Evolutionary conservation across 2,888 invertebrate species (phyloP), one percentile per base, ranked within the genome.

Genomic region (Scaptomyza flava): DNA sequence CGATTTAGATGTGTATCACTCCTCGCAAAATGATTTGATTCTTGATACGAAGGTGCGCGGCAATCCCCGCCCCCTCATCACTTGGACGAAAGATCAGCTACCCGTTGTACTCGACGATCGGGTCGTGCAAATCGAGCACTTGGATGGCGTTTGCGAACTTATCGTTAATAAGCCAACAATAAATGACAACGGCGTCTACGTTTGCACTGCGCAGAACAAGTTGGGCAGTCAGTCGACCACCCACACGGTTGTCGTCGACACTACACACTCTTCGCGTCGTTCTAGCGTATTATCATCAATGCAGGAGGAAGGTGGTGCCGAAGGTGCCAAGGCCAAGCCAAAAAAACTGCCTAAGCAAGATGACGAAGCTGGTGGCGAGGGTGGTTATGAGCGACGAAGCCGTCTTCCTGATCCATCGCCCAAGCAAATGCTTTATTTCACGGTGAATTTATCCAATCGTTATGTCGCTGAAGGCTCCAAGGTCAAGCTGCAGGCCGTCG

Each of bases 21-120:
- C 94, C 77, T 93, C 94, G 31, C 95, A 95, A 87, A 95, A 96
- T 90, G 96, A 96, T 91, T 91, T 97, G 58, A 93, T 95, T 48
- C 92, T 97, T 72, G 96, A 96, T 91, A 97, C 97, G 90, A 96
- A 95, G 79, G 94, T 96, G 34, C 93, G 96, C 61, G 95, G 96
- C 43, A 94, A 95, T 87, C 94, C 95, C 0, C 95, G 96, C 69
- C 95, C 96, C 54, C 93, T 93, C 46, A 93, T 96, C 33, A 93
- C 94, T 68, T 97, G 97, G 97, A 94, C 94, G 71, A 96, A 95
- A 91, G 95, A 97, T 91, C 95, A 50, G 89, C 93, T 79, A 73
- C 92, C 93, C 52, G 91, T 96, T 42, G 91, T 91, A 31, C 89
- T 91, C 4, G 93, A 93, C 73, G 94, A 94, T 54, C 94, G 95